A percentile compares a stretch with the other conserved stretches of the same genome.
Conservation (phyloP, 2,888 invertebrate species). For the Prosapia bicincta region DNA sequence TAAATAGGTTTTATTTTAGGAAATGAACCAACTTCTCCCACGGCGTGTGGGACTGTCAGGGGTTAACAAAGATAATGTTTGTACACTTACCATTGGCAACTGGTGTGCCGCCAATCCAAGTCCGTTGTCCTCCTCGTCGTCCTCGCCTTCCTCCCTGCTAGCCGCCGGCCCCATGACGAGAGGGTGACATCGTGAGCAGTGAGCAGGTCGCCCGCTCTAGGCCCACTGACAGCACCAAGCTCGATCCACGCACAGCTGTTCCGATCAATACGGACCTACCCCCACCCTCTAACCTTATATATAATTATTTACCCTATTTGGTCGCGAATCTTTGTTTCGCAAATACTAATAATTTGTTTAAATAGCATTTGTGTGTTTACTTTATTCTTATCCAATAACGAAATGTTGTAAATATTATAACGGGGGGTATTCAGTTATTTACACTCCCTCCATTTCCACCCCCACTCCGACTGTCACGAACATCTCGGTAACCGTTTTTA, state of each 20-base stretch:
- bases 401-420: no score
- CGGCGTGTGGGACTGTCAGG: no score
- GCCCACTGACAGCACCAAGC: background rate
- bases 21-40: no score
- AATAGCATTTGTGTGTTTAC: no score
- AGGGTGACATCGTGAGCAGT: constrained; percentile 2
- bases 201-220: background rate
- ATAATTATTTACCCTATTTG: background rate
- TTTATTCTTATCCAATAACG: no score
- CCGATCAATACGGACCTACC: background rate
- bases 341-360: no score
- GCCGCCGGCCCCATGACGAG: constrained; percentile 34
- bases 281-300: background rate
- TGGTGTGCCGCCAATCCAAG: background rate
- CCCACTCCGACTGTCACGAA: background rate
- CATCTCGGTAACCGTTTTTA: background rate
- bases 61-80: no score
- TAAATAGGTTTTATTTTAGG: no score
- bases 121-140: constrained; percentile 25
- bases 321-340: background rate
- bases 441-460: background rate
- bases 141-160: constrained; percentile 34
- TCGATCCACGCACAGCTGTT: background rate
- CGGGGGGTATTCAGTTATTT: no score
- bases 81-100: background rate